These are phyloP conservation scores for Lasioglossum oenotherae DNA, from an alignment of 2,888 invertebrate species.

Conservation along the genomic window DNA sequence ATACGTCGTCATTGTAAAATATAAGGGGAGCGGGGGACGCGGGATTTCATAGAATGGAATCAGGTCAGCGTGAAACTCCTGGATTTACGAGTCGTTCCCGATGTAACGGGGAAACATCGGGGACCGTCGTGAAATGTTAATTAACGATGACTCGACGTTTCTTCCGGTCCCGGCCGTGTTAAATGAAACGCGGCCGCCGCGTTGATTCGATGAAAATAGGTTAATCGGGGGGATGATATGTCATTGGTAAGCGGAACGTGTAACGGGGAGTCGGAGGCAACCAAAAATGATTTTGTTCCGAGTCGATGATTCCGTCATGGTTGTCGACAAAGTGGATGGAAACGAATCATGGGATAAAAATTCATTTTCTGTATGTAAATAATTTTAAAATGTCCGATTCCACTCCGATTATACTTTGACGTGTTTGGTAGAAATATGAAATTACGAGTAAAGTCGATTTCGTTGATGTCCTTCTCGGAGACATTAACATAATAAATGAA, in stretches of 20 bases:
- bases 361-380: no score
- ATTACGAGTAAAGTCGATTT: no score
- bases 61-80: conserved; percentile 34
- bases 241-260: not conserved
- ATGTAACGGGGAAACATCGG: conserved; percentile 12
- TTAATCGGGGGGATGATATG: not conserved
- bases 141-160: conserved; percentile 29
- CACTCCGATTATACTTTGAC: no score
- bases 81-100: conserved; percentile 29
- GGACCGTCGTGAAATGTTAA: conserved; percentile 17
- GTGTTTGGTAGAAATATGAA: no score
- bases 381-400: no score
- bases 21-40: conserved; percentile 5
- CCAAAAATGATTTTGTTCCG: not conserved
- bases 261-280: not conserved
- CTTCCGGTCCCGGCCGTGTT: not conserved
- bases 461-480: no score
- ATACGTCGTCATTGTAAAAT: conserved; percentile 29
- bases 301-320: not conserved
- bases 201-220: conserved; percentile 17
- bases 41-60: conserved; percentile 42
- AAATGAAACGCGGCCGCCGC: conserved; percentile 11
- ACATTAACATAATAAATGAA: no score
- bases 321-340: not conserved
- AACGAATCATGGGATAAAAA: not conserved